Percentiles rank a stretch among this genome's conserved stretches.
Conservation (phyloP, 2,888 invertebrate species). For the Holacanthella duospinosa region DNA sequence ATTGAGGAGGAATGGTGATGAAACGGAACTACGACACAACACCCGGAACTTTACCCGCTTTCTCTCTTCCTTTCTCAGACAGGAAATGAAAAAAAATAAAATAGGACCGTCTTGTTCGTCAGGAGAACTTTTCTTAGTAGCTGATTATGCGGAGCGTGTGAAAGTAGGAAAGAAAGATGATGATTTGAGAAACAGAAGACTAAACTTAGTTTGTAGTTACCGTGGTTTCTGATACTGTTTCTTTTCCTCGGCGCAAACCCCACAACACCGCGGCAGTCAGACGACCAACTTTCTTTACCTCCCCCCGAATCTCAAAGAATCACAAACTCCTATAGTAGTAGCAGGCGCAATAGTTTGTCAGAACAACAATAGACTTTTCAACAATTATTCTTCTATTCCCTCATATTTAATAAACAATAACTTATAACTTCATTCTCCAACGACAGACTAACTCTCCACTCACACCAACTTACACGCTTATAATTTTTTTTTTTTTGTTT, state of each 20-base stretch:
- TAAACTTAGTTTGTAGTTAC: neutral
- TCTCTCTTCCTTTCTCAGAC: constrained; percentile 12
- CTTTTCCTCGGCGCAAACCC: constrained; percentile 3
- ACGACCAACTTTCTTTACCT: no score
- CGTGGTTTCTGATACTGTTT: neutral
- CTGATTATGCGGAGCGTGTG: constrained; percentile 6
- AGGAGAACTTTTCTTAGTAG: neutral
- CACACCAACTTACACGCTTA: no score
- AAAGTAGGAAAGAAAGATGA: constrained; percentile 10
- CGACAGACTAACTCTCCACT: no score
- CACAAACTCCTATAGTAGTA: neutral
- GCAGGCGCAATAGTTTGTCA: neutral
- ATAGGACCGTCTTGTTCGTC: no score
- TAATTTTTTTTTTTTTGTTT: no score
- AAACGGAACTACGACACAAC: no score
- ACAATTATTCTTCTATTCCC: no score
- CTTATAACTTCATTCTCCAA: no score
- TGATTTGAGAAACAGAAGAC: constrained; percentile 2
- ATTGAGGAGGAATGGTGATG: no score
- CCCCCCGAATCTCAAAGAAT: neutral
- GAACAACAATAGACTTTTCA: neutral
- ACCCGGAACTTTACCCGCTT: neutral
- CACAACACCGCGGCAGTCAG: no score
- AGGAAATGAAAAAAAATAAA: neutral
- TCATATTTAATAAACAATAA: no score